Base-by-base conservation (phyloP, 2,113 vertebrate genomes). In the Notarius lentiginosus region DNA sequence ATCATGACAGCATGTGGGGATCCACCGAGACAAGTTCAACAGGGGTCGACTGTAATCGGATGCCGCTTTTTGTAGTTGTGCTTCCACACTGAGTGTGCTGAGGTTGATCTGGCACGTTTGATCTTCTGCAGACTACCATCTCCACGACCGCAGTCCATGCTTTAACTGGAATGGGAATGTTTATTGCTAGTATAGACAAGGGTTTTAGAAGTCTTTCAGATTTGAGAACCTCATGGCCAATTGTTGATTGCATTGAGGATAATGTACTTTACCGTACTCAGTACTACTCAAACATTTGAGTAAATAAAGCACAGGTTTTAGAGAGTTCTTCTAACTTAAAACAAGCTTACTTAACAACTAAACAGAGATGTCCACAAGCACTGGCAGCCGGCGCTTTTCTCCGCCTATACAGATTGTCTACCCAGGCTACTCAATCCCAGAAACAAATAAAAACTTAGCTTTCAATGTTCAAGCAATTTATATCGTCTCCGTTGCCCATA, bases 21-120 rank as follows among this genome's bases (percentile, higher is more conserved):
- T 70, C 58, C 12, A 14, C 66, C 58, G 53, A 84, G 84, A 84
- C 41, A 58, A 89, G 89, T 89, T 91, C 87, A 91, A 66, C 56
- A 83, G 70, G 79, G 83, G 87, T 89, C 73, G n/a, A 60, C 30
- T 22, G 85, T 79, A 88, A 90, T 84, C 58, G 47, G 83, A 87
- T 75, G 79, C 68, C 89, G 75, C 14, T 80, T 34, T 76, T 70
- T n/a, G 66, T 79, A 83, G 47, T 89, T 84, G 65, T 66, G 86
- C 87, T 89, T 85, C 66, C 75, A 72, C 65, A 79, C 66, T 86
- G 56, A 53, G 49, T 9, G 47, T 51, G 56, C 85, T 72, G 88
- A 22, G 58, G 80, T 30, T 79, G 66, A 83, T 84, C 58, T 70
- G 76, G 82, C 70, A 83, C 17, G 15, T 60, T 86, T 83, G 17